Evolutionary conservation across 2,113 vertebrate species (phyloP).

Genomic region (Chionodraco myersi): DNA sequence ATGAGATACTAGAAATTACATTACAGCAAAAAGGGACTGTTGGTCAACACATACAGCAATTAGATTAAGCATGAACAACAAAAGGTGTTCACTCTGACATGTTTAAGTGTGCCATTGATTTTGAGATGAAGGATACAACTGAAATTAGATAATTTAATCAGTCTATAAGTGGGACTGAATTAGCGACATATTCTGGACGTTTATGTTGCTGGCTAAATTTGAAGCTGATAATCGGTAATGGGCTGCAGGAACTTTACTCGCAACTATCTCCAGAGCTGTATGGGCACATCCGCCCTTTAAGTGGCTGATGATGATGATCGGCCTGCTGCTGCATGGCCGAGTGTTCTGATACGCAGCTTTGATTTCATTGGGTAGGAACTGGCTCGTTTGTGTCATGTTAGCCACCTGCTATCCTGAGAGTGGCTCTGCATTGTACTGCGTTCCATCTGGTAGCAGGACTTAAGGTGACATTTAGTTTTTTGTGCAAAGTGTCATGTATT

Average conservation of each 20-base stretch:
- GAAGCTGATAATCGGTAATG: conserved; percentile 48
- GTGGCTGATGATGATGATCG: conserved; percentile 25
- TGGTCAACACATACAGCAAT: conserved; percentile 25
- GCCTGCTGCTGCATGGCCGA: conserved; percentile 39
- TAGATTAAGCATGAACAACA: conserved; percentile 14
- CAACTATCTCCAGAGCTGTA: conserved; percentile 24
- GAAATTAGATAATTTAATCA: conserved; percentile 35
- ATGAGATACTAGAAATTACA: conserved; percentile 64
- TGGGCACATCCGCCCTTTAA: conserved; percentile 20
- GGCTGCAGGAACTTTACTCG: conserved; percentile 19
- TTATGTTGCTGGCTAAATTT: conserved; percentile 32
- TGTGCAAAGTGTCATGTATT: conserved; percentile 44
- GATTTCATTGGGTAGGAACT: conserved; percentile 45
- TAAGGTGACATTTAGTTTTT: conserved; percentile 51
- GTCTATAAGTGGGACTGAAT: conserved; percentile 31
- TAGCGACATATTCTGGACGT: conserved; percentile 33
- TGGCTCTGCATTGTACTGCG: conserved; percentile 22
- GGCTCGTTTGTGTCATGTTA: conserved; percentile 41
- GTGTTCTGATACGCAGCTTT: conserved; percentile 8
- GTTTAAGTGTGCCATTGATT: conserved; percentile 49
- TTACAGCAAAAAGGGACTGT: conserved; percentile 29
- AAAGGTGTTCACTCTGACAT: conserved; percentile 2
- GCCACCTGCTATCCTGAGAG: conserved; percentile 41
- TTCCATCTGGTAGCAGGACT: conserved; percentile 57
- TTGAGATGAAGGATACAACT: conserved; percentile 20